Base-by-base conservation (phyloP, 2,113 vertebrate species). In the Perca flavescens region DNA sequence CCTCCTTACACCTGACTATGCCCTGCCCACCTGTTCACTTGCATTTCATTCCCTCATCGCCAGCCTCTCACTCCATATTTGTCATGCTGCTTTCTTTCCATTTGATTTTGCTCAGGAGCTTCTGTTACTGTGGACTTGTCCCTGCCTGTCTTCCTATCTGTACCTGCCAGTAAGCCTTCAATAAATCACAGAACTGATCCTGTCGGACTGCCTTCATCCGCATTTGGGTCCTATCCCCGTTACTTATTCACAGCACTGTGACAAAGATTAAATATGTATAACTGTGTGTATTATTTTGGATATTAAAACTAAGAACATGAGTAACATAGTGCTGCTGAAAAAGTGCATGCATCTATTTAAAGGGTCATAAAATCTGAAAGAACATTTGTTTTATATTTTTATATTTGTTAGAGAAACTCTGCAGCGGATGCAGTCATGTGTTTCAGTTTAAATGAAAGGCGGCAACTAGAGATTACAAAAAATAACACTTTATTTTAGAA, bases 401-500 rank as follows among this genome's bases (percentile, higher is more conserved):
- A 61, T 12, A 36, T 19, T 50, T 46, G 9, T 13, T 17, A 16
- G n/a, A 43, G 19, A 70, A 15, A 16, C 43, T 69, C 58, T 25
- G 47, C 60, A 75, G 47, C 25, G 21, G 28, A 64, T 64, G 73
- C 60, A 53, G 47, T 22, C 21, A 58, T 46, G 19, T 19, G 17
- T 50, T 58, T 50, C 15, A 13, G 62, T 46, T 49, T 74, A 1
- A 67, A 80, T 15, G 9, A 80, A 56, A 72, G 46, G 16, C 40
- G 1, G 5, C 0, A 56, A 56, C 17, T 0, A 52, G 17, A 74
- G 28, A 40, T 63, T 79, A 47, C 13, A 78, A 85, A 90, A 43
- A 74, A 64, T 16, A 31, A 47, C 1, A 49, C 47, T 90, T 90
- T 90, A 88, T 90, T 87, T 66, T 0, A 36, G 7, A 19, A 36